Conservation (phyloP, 2,888 invertebrate species). For the Odontothrips loti region DNA sequence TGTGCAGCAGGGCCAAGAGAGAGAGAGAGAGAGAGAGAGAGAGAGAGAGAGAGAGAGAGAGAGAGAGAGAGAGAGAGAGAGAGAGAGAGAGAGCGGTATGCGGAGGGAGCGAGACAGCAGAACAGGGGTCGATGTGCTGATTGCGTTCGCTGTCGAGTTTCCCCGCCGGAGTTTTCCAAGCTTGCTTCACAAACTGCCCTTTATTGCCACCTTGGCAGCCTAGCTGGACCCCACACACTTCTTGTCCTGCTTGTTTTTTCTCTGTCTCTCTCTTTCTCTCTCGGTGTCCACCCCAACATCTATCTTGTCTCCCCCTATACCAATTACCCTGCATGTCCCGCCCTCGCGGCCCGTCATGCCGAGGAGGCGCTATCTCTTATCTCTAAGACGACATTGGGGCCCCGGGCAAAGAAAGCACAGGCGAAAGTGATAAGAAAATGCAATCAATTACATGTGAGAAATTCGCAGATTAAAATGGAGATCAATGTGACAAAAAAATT, state of each 20-base stretch:
- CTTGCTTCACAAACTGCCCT: constrained; percentile 18
- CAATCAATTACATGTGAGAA: too few species aligned
- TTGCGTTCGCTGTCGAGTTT: neutral
- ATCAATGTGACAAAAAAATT: too few species aligned
- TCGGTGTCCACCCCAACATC: neutral
- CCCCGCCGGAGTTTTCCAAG: neutral
- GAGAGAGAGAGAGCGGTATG: neutral
- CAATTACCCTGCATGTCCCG: neutral
- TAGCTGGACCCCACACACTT: neutral
- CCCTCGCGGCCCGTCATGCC: too few species aligned
- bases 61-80: constrained; percentile 11
- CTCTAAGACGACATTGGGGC: too few species aligned
- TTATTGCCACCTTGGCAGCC: constrained; percentile 10
- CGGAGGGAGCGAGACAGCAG: neutral
- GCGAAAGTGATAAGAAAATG: too few species aligned
- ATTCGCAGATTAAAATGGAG: too few species aligned
- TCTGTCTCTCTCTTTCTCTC: too few species aligned
- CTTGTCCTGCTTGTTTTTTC: too few species aligned
- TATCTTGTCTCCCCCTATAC: neutral
- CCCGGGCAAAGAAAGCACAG: too few species aligned
- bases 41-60: neutral
- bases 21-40: constrained; percentile 11
- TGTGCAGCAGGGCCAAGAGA: neutral
- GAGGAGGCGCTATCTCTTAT: too few species aligned
- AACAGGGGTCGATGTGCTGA: neutral